phyloP scores from a whole-genome alignment of 2,888 invertebrate genomes.

The Drosophila lacicola region DNA sequence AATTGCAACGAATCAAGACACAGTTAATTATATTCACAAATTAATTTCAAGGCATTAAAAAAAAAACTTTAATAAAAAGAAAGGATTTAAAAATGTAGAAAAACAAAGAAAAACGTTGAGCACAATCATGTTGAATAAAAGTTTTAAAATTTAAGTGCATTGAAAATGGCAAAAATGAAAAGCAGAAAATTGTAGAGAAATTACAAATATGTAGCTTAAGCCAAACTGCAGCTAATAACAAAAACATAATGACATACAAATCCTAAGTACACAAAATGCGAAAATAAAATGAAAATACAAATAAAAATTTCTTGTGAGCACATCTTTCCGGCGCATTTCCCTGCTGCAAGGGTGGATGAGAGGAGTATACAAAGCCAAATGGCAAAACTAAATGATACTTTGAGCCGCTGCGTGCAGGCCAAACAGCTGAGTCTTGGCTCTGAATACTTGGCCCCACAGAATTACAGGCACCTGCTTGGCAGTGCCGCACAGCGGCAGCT shows the following conservation, averaged over 20 bases:
- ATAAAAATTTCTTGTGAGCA: constrained; percentile 28
- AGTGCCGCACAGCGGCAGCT: not conserved
- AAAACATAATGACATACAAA: constrained; percentile 34
- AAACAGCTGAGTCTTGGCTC: constrained; percentile 57
- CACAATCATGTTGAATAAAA: constrained; percentile 83
- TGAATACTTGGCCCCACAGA: constrained; percentile 28
- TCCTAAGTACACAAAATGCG: constrained; percentile 59
- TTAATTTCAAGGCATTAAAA: constrained; percentile 37
- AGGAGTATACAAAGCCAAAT: constrained; percentile 25
- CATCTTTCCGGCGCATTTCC: constrained; percentile 10
- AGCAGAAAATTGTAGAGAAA: constrained; percentile 14
- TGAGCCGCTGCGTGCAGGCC: constrained; percentile 57
- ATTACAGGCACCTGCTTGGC: constrained; percentile 12
- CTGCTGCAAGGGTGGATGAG: constrained; percentile 1
- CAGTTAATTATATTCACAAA: constrained; percentile 39
- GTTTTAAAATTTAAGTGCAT: constrained; percentile 48
- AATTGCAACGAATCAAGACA: constrained; percentile 65
- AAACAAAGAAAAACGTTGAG: constrained; percentile 81
- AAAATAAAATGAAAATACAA: constrained; percentile 49
- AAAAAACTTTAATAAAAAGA: constrained; percentile 18
- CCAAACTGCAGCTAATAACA: constrained; percentile 46
- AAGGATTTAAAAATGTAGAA: constrained; percentile 25
- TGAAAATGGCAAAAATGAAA: constrained; percentile 55
- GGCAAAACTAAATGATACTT: constrained; percentile 63
- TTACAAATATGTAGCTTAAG: constrained; percentile 61